phyloP scores from a whole-genome alignment of 2,888 invertebrate genomes.

The Autographa gamma region DNA sequence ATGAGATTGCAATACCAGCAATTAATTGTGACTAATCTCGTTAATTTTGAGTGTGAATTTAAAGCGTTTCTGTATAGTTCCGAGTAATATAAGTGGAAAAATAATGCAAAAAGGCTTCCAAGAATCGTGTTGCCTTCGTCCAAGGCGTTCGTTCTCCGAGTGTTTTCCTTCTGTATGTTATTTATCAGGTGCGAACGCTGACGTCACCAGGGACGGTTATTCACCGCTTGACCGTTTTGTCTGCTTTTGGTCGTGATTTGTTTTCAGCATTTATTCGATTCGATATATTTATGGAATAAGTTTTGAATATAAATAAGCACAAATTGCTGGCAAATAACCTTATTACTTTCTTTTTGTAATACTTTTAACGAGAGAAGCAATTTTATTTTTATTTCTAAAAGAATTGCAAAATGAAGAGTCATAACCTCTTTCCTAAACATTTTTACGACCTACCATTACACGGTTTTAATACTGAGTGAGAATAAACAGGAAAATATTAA shows the following conservation, averaged over 20 bases:
- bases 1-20: not conserved
- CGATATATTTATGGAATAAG: not conserved
- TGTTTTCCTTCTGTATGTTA: constrained; percentile 28
- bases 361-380: not conserved
- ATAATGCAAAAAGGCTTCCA: constrained; percentile 13
- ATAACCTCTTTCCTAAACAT: not conserved
- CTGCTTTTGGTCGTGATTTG: constrained; percentile 29
- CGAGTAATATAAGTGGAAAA: not conserved
- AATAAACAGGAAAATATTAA: constrained; percentile 39
- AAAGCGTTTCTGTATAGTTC: not conserved
- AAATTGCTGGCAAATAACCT: not conserved
- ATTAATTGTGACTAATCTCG: not conserved
- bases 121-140: constrained; percentile 21
- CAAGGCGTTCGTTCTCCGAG: constrained; percentile 20
- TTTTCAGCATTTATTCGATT: constrained; percentile 6
- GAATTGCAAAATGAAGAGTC: not conserved
- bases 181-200: constrained; percentile 17
- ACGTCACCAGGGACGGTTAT: constrained; percentile 43
- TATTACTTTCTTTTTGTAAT: constrained; percentile 4
- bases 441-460: not conserved
- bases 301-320: not conserved
- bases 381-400: no score
- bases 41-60: not conserved
- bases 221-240: constrained; percentile 41
- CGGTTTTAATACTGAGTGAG: constrained; percentile 12